Evolutionary conservation across 2,113 vertebrate species (phyloP), one percentile per base, ranked within the genome.

Genomic region (Rhea americana): DNA sequence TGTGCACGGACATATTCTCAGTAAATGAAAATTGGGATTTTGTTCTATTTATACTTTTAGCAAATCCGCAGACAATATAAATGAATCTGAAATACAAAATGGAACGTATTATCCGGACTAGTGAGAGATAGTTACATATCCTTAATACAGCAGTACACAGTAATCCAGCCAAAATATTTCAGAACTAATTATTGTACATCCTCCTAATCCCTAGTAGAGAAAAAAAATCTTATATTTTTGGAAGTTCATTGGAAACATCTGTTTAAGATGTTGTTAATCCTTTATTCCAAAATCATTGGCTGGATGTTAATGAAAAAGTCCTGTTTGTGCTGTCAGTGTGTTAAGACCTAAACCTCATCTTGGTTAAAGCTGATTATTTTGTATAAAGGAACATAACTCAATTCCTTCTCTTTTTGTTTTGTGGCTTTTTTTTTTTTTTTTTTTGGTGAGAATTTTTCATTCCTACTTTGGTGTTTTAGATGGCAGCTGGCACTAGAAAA

Each of bases 161-260:
- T 79, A 94, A 97, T 95, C 87, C 94, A 87, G 92, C 92, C 95
- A 97, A 94, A 95, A 87, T 95, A 94, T 88, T 94, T 96, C 93
- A 94, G 74, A 96, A 86, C 93, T 96, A 94, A 95, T 96, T 94
- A 89, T 63, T 85, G 88, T 75, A 76, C 86, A 93, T 82, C 80
- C 71, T 71, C 68, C 79, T 97, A 96, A 97, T 96, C 91, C 87
- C 56, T 94, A 25, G 39, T 78, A 92, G 59, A 84, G 79, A 14
- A 20, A 74, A 86, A 47, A 51, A 39, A 90, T 56, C 56, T 51
- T 66, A 59, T 96, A 95, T 97, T 94, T 95, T 85, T 91, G 82
- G 74, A 92, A 82, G 79, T 94, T 96, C 96, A 94, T 94, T 95
- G 95, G 91, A 94, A 96, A 91, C 95, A 95, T 97, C 93, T 96